Conservation (phyloP, 2,113 vertebrate genomes). For the Probosciger aterrimus region DNA sequence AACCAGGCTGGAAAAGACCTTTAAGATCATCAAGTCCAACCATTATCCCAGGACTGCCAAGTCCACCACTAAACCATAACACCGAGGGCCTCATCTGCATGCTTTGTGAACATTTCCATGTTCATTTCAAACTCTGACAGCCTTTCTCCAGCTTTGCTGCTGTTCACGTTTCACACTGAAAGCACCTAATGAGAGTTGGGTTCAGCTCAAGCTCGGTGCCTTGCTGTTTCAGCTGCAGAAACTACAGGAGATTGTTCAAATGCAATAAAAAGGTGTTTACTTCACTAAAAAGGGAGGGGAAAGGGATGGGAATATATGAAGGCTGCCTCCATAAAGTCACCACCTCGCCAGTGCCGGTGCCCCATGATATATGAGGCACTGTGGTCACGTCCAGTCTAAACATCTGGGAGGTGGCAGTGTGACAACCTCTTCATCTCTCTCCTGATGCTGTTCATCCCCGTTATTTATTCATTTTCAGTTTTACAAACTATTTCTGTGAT, state of each 20-base stretch:
- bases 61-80: not conserved
- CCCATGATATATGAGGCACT: not conserved
- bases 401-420: not conserved
- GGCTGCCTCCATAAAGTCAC: not conserved
- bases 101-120: not conserved
- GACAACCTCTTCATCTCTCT: not conserved
- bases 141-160: not conserved
- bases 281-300: not conserved
- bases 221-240: conserved; percentile 13
- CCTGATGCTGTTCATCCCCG: rapidly evolving
- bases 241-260: not conserved
- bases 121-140: not conserved
- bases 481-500: not conserved
- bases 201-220: not conserved
- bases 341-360: not conserved
- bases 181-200: not conserved
- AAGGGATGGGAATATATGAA: not conserved
- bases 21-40: not conserved
- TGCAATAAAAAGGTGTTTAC: not conserved
- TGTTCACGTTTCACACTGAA: not conserved
- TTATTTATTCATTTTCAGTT: not conserved
- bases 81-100: not conserved
- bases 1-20: not conserved
- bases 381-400: not conserved
- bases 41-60: not conserved